Evolutionary conservation across 2,113 vertebrate genomes (phyloP), one percentile per base, ranked within the genome.

Genomic region (Gymnorhina tibicen): DNA sequence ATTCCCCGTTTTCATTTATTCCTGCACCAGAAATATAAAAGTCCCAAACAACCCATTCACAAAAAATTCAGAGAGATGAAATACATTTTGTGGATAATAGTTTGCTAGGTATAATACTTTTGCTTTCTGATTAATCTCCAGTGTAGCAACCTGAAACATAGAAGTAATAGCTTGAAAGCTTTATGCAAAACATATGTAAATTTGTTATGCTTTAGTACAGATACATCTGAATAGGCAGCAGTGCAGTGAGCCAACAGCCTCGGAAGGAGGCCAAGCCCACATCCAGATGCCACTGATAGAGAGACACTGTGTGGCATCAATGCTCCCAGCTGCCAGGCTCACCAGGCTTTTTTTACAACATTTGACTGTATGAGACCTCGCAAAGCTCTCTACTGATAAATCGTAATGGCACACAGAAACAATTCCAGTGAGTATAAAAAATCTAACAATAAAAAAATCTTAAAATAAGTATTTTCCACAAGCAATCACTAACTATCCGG

Each of bases 151-250:
- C 68, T 91, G 87, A 87, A 93, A 76, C 53, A 80, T 0, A 85
- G 90, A 94, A 94, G 66, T 52, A 88, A 72, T 59, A 75, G 92
- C 89, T 87, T 88, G 91, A 96, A 97, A 97, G 95, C 93, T 73
- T 96, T 97, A 97, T 97, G 97, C 93, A 98, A 98, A 98, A 97
- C 33, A 58, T 92, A 98, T 97, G 97, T 92, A 98, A 97, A 97
- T 95, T 94, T 94, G 72, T 88, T 95, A 90, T 95, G 91, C 93
- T 95, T 96, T 97, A 72, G 94, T 85, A 90, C 82, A 97, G 96
- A 97, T 87, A 96, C 86, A 95, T 97, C 96, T 97, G 96, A 97
- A 95, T 74, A 97, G 97, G 96, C 97, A 97, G 92, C 94, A 96
- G 95, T 80, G 89, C 85, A 74, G 87, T 77, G 94, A 97, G 98